Conservation (phyloP, 2,888 invertebrate genomes). For the Dryococelus australis region DNA sequence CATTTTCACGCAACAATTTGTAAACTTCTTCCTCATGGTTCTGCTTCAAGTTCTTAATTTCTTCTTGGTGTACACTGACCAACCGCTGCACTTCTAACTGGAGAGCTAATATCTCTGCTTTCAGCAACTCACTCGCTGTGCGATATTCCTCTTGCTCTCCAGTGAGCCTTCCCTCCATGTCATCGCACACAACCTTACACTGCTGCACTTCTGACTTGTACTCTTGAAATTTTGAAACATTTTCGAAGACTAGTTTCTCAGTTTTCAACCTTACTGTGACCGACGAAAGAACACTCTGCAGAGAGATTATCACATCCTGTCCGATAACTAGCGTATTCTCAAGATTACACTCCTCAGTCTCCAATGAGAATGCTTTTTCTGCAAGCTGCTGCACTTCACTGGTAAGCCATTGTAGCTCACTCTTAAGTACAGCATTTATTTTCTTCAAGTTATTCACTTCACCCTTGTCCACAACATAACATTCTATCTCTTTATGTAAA, state of each 20-base stretch:
- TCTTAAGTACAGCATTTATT: neutral
- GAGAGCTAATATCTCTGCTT: constrained; percentile 22
- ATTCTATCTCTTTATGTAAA: neutral
- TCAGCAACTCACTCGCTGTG: neutral
- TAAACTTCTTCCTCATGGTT: neutral
- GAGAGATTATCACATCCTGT: constrained; percentile 39
- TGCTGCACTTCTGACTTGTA: constrained; percentile 27
- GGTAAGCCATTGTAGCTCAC: too few relatives aligned
- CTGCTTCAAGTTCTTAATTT: neutral
- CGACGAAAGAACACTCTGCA: constrained; percentile 40
- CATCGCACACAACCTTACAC: neutral
- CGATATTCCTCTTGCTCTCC: constrained; percentile 24
- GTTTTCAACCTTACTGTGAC: constrained; percentile 34
- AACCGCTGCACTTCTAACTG: constrained; percentile 30
- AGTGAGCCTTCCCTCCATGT: constrained; percentile 17
- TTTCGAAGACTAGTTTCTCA: constrained; percentile 31
- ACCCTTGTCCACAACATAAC: neutral
- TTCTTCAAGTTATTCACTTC: neutral
- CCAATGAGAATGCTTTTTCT: too few relatives aligned
- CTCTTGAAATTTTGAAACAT: neutral
- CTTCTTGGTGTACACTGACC: neutral
- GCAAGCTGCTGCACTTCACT: too few relatives aligned
- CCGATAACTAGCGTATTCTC: constrained; percentile 36
- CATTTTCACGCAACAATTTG: neutral
- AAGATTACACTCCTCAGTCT: constrained; percentile 23